Evolutionary conservation across 2,113 vertebrate species (phyloP), one percentile per base, ranked within the genome.

Genomic region (Aegotheles bennettii): DNA sequence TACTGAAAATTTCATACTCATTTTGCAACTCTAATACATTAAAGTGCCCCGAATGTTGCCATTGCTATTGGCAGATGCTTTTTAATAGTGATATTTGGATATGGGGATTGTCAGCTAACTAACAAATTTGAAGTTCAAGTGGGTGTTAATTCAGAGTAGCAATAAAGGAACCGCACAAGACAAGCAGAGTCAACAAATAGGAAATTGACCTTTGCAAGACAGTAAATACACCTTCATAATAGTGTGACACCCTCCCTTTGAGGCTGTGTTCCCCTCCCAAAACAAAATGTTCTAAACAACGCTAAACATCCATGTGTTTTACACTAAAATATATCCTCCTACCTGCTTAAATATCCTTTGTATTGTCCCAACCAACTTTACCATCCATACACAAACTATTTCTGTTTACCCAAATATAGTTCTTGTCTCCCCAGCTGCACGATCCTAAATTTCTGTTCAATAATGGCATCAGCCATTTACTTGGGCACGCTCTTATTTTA

Each of bases 401-500:
- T 38, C 36, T 35, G n/a, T 31, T 84, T 78, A 89, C 63, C 47
- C 80, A 88, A 50, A 60, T 6, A 26, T 2, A 47, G 8, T 25
- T 70, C 67, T 80, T 56, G n/a, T 59, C 64, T 57, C n/a, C 47
- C 10, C 40, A 68, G 64, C 42, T 48, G 48, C 24, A 81, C 29
- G 69, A 57, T 28, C 51, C 64, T 11, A 78, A 45, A 88, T 69
- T 93, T 94, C 90, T 92, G 47, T 53, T 78, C 69, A 78, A 59
- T 74, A 92, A 78, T 68, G 79, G 75, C 51, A 93, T 16, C 36
- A 85, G 50, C 24, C 75, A 77, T 74, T 88, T 88, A 92, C 75
- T 83, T 92, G 87, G 85, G 29, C 63, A 88, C 0, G 11, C 50
- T 90, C 60, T 88, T 93, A 56, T 77, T 93, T 96, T 94, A 96